Evolutionary conservation across 2,113 vertebrate genomes (phyloP), one percentile per base, ranked within the genome.

Genomic region (Rhinichthys klamathensis): DNA sequence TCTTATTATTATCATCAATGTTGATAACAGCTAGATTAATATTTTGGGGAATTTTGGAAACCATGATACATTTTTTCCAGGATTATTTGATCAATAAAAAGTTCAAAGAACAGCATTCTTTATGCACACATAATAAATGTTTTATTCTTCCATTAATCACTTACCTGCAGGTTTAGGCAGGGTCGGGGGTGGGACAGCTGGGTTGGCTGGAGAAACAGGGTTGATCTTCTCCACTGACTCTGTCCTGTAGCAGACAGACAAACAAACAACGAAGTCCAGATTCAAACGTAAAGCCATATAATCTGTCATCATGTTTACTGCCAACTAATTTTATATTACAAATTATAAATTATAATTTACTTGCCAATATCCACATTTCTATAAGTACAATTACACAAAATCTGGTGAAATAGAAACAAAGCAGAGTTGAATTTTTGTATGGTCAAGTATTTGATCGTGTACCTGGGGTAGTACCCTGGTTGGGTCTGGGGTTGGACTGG

Each of bases 131-230:
- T 41, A 41, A 7, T 41, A 8, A 1, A 41, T 41, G 0, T 41
- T 41, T 41, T 8, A 23, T 74, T 51, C 15, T 46, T n/a, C 21
- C 58, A 77, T 41, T 9, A 5, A 75, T 63, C 0, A 46, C 91
- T 89, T 95, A 98, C 98, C 96, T 95, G 98, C 96, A 56, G 95
- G 95, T 92, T 97, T 98, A 87, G 97, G 93, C 83, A 97, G 96
- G n/a, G 90, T 90, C 75, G 96, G 95, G 30, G 97, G 96, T 38
- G 95, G 92, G 25, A 95, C 89, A 32, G 92, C 88, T 1, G 96
- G 93, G 0, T 95, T 96, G 83, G 96, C 92, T 86, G 95, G 96
- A 72, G 96, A 92, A 84, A 93, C 51, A 2, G 96, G 92, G 85
- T 92, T 94, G 7, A 93, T 88, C 89, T 96, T 96, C 41, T 98